Conservation (phyloP, 37 sponge, comb jelly and placozoan species). For the Halichondria panicea region DNA sequence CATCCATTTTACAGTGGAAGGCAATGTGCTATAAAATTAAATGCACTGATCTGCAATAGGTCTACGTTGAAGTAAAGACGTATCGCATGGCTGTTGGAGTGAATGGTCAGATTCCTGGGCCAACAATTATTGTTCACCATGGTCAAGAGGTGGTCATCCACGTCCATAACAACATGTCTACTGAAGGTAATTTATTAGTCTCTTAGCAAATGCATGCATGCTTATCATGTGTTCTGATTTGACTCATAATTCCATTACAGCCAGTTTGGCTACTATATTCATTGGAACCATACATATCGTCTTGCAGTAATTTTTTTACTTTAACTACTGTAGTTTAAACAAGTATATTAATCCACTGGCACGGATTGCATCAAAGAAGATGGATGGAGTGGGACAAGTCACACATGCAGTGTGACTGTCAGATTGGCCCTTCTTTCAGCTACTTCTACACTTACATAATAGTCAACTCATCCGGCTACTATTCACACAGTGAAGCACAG, state of each 20-base stretch:
- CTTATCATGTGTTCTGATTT: too few species aligned
- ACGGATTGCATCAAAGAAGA: constrained; percentile 57
- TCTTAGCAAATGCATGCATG: too few species aligned
- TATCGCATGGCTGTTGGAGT: constrained; percentile 31
- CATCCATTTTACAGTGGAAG: not conserved
- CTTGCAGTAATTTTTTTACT: too few species aligned
- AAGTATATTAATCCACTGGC: constrained; percentile 80
- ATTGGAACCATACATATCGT: too few species aligned
- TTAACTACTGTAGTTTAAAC: too few species aligned
- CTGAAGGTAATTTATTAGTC: too few species aligned
- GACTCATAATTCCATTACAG: too few species aligned
- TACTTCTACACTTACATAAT: constrained; percentile 55
- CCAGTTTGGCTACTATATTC: too few species aligned
- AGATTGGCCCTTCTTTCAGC: constrained; percentile 20
- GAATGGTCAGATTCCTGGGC: constrained; percentile 48
- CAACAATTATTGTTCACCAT: constrained; percentile 53
- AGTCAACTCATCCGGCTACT: constrained; percentile 62
- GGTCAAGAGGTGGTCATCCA: constrained; percentile 8
- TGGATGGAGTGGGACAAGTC: constrained; percentile 75
- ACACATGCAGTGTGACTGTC: constrained; percentile 64
- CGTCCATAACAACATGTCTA: constrained; percentile 51
- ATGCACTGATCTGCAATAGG: not conserved
- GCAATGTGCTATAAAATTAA: constrained; percentile 6
- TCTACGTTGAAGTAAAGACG: constrained; percentile 32
- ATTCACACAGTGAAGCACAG: constrained; percentile 75